Base-by-base conservation (phyloP, 1,140 invertebrate genomes). In the Phortica variegata region DNA sequence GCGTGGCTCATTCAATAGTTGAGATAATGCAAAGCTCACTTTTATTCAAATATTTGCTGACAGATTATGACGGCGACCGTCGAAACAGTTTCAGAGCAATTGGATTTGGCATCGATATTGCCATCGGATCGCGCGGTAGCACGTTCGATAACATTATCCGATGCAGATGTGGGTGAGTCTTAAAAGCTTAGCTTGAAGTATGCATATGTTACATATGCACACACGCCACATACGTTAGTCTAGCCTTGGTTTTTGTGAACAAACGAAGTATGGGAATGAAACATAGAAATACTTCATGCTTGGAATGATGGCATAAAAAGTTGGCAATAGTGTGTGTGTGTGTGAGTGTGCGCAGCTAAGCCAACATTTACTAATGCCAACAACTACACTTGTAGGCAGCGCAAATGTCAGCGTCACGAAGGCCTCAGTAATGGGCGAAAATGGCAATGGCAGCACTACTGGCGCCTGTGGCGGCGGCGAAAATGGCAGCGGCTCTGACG, bases 41-140 rank as follows among this genome's bases (percentile, higher is more conserved):
- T 3, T n/a, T 12, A 26, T 23, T 9, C 7, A n/a, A 43, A 1
- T n/a, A 16, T 36, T 60, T 66, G 37, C 16, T 55, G 39, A 52
- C 81, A 93, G 88, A 91, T 94, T 63, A 90, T 93, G 87, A 93
- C 91, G 60, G 92, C 91, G 3, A 94, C 90, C 39, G 90, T 95
- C 59, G 90, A 95, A 80, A 93, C 91, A 52, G 91, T 94, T 50
- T 88, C 90, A 42, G 91, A 93, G 77, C 87, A 93, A 76, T 78
- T 95, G 60, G 81, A 88, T 53, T 84, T 93, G 56, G 85, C 89
- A 15, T 84, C 84, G 34, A 88, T 91, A 19, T 84, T 95, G 59
- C 90, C 92, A 18, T 82, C 88, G 2, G 90, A 94, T 71, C 83
- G 89, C 42, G 89, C 88, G 29, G 86, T 90, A 16, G 89, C 91